Conservation (phyloP, 2,113 vertebrate species). For the Eptesicus fuscus region DNA sequence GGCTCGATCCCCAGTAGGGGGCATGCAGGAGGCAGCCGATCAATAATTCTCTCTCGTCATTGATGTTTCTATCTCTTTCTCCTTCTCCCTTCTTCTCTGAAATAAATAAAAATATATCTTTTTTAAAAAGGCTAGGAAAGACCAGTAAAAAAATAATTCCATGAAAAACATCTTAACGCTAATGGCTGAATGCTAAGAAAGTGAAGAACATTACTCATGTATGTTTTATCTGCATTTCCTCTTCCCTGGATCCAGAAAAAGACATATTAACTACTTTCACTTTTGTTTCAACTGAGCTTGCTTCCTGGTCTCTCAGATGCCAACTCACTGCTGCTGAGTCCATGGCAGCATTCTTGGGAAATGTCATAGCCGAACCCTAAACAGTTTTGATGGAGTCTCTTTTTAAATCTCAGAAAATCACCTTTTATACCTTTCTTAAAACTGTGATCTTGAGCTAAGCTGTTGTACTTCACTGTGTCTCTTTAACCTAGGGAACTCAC, state of each 20-base stretch:
- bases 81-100: too few species aligned
- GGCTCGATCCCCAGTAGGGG: too few species aligned
- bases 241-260: neutral
- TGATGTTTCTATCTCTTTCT: too few species aligned
- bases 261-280: neutral
- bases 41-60: too few species aligned
- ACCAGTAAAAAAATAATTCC: too few species aligned
- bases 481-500: conserved; percentile 68
- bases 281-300: neutral
- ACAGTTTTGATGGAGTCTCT: conserved; percentile 24
- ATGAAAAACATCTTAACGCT: too few species aligned
- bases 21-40: too few species aligned
- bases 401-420: conserved; percentile 61
- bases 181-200: neutral
- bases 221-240: neutral
- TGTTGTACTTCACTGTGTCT: conserved; percentile 64
- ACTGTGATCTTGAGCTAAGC: conserved; percentile 67
- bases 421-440: conserved; percentile 65
- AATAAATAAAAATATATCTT: too few species aligned
- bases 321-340: neutral
- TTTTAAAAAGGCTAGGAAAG: too few species aligned
- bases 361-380: conserved; percentile 11
- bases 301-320: neutral
- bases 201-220: neutral
- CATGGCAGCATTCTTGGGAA: neutral